phyloP scores from a whole-genome alignment of 2,888 invertebrate species.

The Nineta flava region DNA sequence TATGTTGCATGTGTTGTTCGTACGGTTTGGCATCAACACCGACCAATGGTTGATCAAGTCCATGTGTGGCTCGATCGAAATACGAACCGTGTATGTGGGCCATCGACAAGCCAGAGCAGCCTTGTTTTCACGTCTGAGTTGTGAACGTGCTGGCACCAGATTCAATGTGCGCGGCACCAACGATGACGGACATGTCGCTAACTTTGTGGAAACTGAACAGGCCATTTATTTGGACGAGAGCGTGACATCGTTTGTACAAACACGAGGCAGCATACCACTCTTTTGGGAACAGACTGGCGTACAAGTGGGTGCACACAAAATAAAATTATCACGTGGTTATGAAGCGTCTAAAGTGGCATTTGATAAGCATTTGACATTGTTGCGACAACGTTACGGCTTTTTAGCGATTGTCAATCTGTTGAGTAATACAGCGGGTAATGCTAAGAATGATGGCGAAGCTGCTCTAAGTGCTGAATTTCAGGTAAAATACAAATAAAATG shows the following conservation, averaged over 20 bases:
- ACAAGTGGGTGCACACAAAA: slow-evolving; percentile 97
- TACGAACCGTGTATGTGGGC: slow-evolving; percentile 96
- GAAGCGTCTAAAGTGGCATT: slow-evolving; percentile 90
- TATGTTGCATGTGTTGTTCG: slow-evolving; percentile 83
- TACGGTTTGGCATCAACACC: slow-evolving; percentile 82
- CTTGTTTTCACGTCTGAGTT: slow-evolving; percentile 90
- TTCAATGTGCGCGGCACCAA: slow-evolving; percentile 98
- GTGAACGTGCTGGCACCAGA: slow-evolving; percentile 93
- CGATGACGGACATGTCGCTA: slow-evolving; percentile 98
- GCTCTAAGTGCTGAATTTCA: slow-evolving; percentile 88
- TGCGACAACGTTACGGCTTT: slow-evolving; percentile 81
- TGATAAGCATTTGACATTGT: slow-evolving; percentile 72
- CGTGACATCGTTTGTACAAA: slow-evolving; percentile 78
- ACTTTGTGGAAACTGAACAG: slow-evolving; percentile 99
- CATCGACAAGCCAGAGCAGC: slow-evolving; percentile 86
- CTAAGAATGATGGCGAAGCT: slow-evolving; percentile 90
- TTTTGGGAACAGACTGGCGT: slow-evolving; percentile 99
- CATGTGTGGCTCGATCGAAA: slow-evolving; percentile 96
- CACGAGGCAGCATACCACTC: slow-evolving; percentile 90
- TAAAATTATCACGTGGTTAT: slow-evolving; percentile 88
- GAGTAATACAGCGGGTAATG: slow-evolving; percentile 73
- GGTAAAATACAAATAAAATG: slow-evolving; percentile 22
- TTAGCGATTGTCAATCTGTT: slow-evolving; percentile 86
- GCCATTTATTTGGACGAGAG: slow-evolving; percentile 84
- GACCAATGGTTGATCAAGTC: slow-evolving; percentile 83